Evolutionary conservation across 2,113 vertebrate genomes (phyloP), one percentile per base, ranked within the genome.

Genomic region (Prunella fulvescens): DNA sequence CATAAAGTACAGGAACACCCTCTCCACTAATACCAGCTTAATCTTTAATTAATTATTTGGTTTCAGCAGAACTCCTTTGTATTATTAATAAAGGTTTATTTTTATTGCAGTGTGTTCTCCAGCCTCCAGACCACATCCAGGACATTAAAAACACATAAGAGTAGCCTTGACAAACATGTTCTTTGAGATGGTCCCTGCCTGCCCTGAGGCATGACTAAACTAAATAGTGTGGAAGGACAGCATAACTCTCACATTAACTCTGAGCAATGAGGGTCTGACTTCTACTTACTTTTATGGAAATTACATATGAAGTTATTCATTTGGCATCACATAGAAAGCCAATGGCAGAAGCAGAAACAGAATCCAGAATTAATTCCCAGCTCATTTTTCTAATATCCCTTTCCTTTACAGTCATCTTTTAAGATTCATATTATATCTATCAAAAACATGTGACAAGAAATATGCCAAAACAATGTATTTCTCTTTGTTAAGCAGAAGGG

Each of bases 61-160:
- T 31, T 87, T 66, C 39, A 81, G 65, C 44, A 90, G 71, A 87
- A 86, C 4, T 7, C 7, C 7, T 88, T 69, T 78, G 31, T 85
- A 82, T 88, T 86, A 90, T 69, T 94, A 91, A 93, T 74, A 94
- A 79, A 67, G 12, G 29, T 54, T 71, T 91, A 9, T 57, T 90
- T 90, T 93, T 88, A 88, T 80, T 81, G 35, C 23, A 82, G 58
- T 11, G 7, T 74, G 45, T 72, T 72, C 44, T 76, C 24, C 47
- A 74, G 65, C 23, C 78, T 87, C 85, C 79, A 72, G n/a, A 72
- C 42, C 54, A 40, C n/a, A 72, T 53, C 47, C 56, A 88, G 54
- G 51, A 53, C 71, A 45, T 29, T 65, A 90, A 76, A 77, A 88
- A 35, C 53, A 85, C 7, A 0, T 24, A 61, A 69, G 28, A 57